Evolutionary conservation across 1,140 invertebrate species (phyloP).

Genomic region (Pygmarrhopalites habei): DNA sequence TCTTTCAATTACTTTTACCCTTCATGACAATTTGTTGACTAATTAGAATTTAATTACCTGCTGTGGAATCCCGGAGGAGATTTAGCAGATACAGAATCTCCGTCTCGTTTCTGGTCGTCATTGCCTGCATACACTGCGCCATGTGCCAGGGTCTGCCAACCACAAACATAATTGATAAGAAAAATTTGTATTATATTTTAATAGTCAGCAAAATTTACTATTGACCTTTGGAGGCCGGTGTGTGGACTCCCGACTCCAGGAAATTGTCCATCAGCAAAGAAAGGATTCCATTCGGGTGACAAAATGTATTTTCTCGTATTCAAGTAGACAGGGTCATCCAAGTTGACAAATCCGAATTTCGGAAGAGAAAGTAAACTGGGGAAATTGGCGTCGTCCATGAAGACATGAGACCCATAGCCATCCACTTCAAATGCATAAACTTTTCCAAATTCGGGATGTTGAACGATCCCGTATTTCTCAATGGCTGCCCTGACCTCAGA

Average conservation of each 20-base stretch:
- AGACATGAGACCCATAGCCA: conserved; percentile 32
- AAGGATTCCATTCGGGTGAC: conserved; percentile 30
- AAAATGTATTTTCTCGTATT: conserved; percentile 29
- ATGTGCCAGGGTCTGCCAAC: conserved; percentile 36
- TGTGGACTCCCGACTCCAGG: conserved; percentile 33
- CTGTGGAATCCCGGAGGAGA: conserved; percentile 23
- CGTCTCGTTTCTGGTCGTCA: conserved; percentile 26
- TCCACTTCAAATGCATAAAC: conserved; percentile 38
- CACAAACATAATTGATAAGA: no score
- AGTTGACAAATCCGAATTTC: conserved; percentile 24
- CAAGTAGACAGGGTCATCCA: conserved; percentile 29
- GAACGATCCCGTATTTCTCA: conserved; percentile 21
- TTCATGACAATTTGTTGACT: no score
- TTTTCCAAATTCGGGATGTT: conserved; percentile 32
- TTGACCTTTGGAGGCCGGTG: no score
- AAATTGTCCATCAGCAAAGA: conserved; percentile 24
- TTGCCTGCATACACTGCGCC: conserved; percentile 32
- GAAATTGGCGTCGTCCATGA: conserved; percentile 38
- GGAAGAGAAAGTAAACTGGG: conserved; percentile 29
- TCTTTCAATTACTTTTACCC: no score
- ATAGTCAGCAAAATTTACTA: no score
- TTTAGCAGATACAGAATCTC: conserved; percentile 30
- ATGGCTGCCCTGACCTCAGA: conserved; percentile 24
- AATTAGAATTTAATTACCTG: no score
- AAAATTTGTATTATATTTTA: no score